Percentiles rank a stretch among this genome's conserved stretches.
Conservation (phyloP, 2,888 invertebrate species). For the Campoletis raptor region DNA sequence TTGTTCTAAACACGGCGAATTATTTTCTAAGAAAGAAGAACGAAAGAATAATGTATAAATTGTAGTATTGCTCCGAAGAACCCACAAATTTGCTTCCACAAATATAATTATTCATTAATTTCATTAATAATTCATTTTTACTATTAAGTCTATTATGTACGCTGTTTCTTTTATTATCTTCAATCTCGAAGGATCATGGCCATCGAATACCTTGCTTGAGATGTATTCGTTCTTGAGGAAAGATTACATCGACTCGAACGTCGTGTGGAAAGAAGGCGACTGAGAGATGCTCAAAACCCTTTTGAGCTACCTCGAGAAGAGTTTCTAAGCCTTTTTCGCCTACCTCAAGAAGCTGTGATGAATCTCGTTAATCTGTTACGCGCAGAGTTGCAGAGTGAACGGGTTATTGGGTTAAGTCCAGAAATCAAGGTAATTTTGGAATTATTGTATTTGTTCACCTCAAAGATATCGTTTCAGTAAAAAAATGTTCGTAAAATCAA, state of each 20-base stretch:
- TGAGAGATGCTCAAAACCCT: conserved; percentile 59
- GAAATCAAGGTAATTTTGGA: conserved; percentile 41
- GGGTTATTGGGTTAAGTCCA: conserved; percentile 40
- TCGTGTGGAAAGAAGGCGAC: conserved; percentile 45
- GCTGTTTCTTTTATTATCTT: not conserved
- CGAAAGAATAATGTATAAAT: too few species aligned
- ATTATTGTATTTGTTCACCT: not conserved
- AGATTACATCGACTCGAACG: conserved; percentile 27
- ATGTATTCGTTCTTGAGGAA: too few species aligned
- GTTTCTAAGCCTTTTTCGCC: conserved; percentile 50
- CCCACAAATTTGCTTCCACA: too few species aligned
- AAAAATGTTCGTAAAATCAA: not conserved
- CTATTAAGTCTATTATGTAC: not conserved
- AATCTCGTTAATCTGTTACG: conserved; percentile 14
- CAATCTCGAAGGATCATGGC: too few species aligned
- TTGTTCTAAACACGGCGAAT: too few species aligned
- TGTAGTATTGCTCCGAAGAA: too few species aligned
- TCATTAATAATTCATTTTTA: too few species aligned
- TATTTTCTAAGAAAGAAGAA: too few species aligned
- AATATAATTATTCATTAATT: too few species aligned
- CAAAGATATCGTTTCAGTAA: not conserved
- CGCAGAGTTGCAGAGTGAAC: conserved; percentile 28
- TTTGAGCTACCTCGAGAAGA: conserved; percentile 50
- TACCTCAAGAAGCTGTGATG: conserved; percentile 41
- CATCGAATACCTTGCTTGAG: too few species aligned